These are phyloP conservation scores for Pseudochirops cupreus DNA, from an alignment of 2,797 vertebrate genomes.

Conservation along the genomic window DNA sequence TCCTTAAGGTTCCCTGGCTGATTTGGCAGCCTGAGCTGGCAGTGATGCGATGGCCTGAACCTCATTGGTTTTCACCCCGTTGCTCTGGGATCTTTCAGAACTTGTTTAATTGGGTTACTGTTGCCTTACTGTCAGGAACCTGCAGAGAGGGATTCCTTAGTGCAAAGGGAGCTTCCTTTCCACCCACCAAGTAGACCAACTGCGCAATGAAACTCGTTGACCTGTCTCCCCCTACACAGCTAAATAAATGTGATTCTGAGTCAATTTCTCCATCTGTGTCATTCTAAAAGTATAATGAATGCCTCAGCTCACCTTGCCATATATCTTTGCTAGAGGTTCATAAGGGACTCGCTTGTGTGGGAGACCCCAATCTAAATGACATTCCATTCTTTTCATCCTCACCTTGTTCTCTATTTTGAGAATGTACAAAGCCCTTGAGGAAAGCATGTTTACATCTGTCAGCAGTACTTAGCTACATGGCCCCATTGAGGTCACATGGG, in stretches of 20 bases:
- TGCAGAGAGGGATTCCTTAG: conserved; percentile 49
- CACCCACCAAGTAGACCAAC: not conserved
- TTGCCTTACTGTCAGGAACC: conserved; percentile 58
- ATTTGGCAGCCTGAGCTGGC: conserved; percentile 36
- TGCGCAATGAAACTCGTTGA: conserved; percentile 54
- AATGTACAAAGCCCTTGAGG: conserved; percentile 16
- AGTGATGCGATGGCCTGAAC: conserved; percentile 50
- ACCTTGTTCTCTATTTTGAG: conserved; percentile 11
- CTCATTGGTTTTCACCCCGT: conserved; percentile 59
- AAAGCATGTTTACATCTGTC: conserved; percentile 20
- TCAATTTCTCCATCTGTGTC: conserved; percentile 28
- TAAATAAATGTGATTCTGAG: conserved; percentile 42
- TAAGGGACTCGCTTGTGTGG: not conserved
- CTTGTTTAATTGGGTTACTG: conserved; percentile 68
- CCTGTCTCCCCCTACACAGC: not conserved
- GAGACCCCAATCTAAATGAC: conserved; percentile 17
- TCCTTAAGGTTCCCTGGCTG: conserved; percentile 42
- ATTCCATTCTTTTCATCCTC: not conserved
- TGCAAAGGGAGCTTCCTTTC: conserved; percentile 44
- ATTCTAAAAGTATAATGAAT: conserved; percentile 34
- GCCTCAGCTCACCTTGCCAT: not conserved
- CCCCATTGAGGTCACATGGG: not conserved
- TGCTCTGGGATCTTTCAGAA: conserved; percentile 61
- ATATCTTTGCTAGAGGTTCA: conserved; percentile 28
- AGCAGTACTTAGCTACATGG: not conserved